Base-by-base conservation (phyloP, 2,888 invertebrate species). In the Eupithecia exiguata region DNA sequence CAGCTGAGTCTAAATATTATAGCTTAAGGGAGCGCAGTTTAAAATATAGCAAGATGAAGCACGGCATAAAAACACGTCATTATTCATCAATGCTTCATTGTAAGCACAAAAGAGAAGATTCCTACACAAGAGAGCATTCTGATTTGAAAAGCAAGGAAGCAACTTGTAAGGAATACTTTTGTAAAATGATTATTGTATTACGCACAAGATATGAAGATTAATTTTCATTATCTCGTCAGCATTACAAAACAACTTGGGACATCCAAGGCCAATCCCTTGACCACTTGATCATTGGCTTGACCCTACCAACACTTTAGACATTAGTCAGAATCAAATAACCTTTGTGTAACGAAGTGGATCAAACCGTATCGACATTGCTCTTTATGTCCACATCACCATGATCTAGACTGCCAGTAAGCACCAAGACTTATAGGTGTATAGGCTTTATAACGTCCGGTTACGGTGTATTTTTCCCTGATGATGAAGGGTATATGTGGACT, bases 301-400 rank as follows among this genome's bases (percentile, higher is more conserved):
- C 67, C 67, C 67, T 69, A 68, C 14, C 49, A 46, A 38, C 35
- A n/a, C 65, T 46, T n/a, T 21, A 65, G 58, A 68, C 46, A 53
- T 67, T 49, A 53, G 40, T 49, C 63, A 72, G 35, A 40, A 49
- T 63, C 63, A 68, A 71, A 73, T 69, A 62, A 30, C 25, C 65
- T 38, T 5, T 7, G 75, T 66, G 73, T 69, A 75, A 36, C 71
- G 68, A 70, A 73, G 77, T 72, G 73, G 68, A 76, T 65, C 72
- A 74, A 74, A 77, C 66, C 76, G 68, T 77, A 79, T 71, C 76
- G 72, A 70, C 74, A 74, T 70, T 68, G 58, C 63, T 53, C 69
- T 67, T 58, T 68, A 65, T 72, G 68, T 70, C 46, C 63, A 70
- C 40, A 72, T 68, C 63, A 70, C 53, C 62, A 70, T 69, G 1